Base-by-base conservation (phyloP, 2,888 invertebrate genomes). In the Oscheius sp. region DNA sequence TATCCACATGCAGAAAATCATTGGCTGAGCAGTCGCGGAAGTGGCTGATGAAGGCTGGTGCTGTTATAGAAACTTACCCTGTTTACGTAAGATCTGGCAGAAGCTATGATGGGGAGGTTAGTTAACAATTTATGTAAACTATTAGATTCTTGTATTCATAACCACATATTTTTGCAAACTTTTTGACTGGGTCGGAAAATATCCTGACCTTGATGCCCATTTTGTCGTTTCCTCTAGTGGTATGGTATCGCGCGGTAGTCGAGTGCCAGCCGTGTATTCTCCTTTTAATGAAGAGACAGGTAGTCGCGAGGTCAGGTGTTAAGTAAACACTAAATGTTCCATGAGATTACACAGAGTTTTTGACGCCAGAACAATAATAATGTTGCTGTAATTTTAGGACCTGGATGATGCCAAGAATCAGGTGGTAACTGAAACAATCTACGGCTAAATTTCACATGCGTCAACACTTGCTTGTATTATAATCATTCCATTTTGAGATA, bases 1-100 rank as follows among this genome's bases (percentile, higher is more conserved):
- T 98, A 0, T 92, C 93, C 0, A 96, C 97, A n/a, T 83, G 83
- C 69, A 69, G 71, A 21, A 53, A 63, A 1, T 77, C 74, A 59
- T 69, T 83, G 21, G 71, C 73, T 27, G 69, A 74, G 63, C 69
- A 79, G 72, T 43, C 64, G 12, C 23, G 29, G 2, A 68, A 68
- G 18, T 73, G 73, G 73, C 29, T 73, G 13, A n/a, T 13, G n/a
- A 23, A 23, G n/a, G 58, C 68, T 1, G 73, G 73, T 3, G 66
- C 59, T 1, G 46, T 21, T 18, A 41, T 68, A 7, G 45, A 66
- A 46, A 35, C 16, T 13, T 49, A 41, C 6, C 21, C 49, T 12
- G 73, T 68, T 6, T 73, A 49, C 29, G 43, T 73, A 12, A 12
- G 29, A 13, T 23, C 73, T 25, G 58, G 41, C 12, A 25, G 13